Percentiles rank a stretch among this genome's conserved stretches.
Evolutionary conservation across 2,113 vertebrate species (phyloP).

Genomic region (Centropus unirufus): DNA sequence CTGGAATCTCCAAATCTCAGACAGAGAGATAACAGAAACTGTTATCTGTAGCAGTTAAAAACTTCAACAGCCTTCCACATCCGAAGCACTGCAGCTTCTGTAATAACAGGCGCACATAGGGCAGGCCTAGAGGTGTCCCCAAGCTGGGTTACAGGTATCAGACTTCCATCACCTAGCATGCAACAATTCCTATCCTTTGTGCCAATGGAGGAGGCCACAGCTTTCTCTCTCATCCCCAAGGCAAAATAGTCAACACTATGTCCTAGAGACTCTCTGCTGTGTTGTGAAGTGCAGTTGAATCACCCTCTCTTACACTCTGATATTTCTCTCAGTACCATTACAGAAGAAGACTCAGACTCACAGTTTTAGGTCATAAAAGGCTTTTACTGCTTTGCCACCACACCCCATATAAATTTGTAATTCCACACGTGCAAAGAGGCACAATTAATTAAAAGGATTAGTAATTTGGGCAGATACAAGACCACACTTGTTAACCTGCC

Average conservation of each 20-base stretch:
- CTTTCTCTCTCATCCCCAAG: not conserved
- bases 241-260: not conserved
- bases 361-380: not conserved
- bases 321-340: not conserved
- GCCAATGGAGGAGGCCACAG: not conserved
- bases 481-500: not conserved
- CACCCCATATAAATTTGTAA: not conserved
- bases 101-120: not conserved
- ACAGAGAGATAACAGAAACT: not conserved
- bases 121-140: not conserved
- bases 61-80: not conserved
- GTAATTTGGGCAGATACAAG: not conserved
- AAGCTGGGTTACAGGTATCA: not conserved
- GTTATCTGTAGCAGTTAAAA: not conserved
- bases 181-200: not conserved
- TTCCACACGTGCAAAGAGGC: not conserved
- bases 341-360: not conserved
- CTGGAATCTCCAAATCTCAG: not conserved
- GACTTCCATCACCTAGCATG: not conserved
- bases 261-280: not conserved
- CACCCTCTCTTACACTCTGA: not conserved
- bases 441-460: not conserved
- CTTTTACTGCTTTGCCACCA: not conserved
- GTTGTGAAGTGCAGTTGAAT: not conserved
- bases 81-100: not conserved